phyloP scores from a whole-genome alignment of 2,888 invertebrate genomes.

The Ceraclea dissimilis region DNA sequence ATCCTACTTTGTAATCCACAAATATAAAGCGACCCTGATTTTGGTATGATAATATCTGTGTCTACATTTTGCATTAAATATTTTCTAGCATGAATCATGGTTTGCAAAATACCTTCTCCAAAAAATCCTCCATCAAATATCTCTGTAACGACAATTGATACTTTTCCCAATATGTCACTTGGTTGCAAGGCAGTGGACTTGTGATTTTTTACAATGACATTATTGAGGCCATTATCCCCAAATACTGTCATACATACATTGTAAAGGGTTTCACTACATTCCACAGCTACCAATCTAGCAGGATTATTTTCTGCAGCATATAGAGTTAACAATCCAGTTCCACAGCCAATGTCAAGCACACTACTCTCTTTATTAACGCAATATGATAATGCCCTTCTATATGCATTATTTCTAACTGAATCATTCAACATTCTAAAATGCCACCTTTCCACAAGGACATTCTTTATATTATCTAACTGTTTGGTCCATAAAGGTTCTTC shows the following conservation, averaged over 20 bases:
- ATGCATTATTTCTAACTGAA: slow-evolving; percentile 56
- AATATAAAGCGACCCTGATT: slow-evolving; percentile 54
- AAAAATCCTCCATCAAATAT: slow-evolving; percentile 73
- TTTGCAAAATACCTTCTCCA: slow-evolving; percentile 64
- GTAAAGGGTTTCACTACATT: slow-evolving; percentile 57
- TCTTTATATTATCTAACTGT: slow-evolving; percentile 60
- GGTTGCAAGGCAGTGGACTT: slow-evolving; percentile 51
- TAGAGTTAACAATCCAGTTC: slow-evolving; percentile 66
- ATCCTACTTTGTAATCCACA: slow-evolving; percentile 52
- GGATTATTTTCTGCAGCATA: slow-evolving; percentile 54
- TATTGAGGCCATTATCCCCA: slow-evolving; percentile 37
- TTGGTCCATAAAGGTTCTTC: slow-evolving; percentile 53
- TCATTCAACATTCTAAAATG: slow-evolving; percentile 82
- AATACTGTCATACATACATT: slow-evolving; percentile 53
- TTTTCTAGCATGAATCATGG: slow-evolving; percentile 61
- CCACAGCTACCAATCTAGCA: slow-evolving; percentile 56
- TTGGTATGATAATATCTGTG: slow-evolving; percentile 51
- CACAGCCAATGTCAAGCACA: slow-evolving; percentile 70
- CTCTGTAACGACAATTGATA: slow-evolving; percentile 64
- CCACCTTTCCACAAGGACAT: slow-evolving; percentile 67
- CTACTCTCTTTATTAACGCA: slow-evolving; percentile 41
- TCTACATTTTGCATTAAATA: slow-evolving; percentile 41
- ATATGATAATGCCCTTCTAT: slow-evolving; percentile 53
- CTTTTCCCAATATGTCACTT: slow-evolving; percentile 47
- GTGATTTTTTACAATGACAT: slow-evolving; percentile 48